These are phyloP conservation scores for Anarhynchus alexandrinus DNA, from an alignment of 2,113 vertebrate species.

Conservation along the genomic window DNA sequence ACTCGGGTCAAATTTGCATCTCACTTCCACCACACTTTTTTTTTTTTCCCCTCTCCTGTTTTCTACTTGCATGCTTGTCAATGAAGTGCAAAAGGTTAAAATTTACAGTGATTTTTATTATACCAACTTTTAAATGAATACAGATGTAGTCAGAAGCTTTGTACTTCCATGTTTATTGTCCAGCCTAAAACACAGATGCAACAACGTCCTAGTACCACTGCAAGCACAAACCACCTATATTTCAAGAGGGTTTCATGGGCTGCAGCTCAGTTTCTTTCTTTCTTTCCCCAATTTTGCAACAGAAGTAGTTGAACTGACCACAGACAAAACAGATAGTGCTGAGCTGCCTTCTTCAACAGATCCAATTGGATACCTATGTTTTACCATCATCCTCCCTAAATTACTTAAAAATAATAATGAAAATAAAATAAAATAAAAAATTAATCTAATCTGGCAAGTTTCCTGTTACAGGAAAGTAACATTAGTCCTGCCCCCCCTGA, in stretches of 20 bases:
- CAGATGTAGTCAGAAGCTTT: background rate
- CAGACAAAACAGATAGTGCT: background rate
- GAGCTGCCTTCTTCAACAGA: background rate
- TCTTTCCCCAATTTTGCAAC: background rate
- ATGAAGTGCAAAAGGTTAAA: background rate
- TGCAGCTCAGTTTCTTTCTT: background rate
- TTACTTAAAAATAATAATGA: background rate
- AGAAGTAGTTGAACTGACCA: background rate
- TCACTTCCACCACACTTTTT: background rate
- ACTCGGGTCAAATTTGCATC: slow-evolving; percentile 9
- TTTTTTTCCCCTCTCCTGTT: background rate
- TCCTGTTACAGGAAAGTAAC: background rate
- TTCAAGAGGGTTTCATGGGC: background rate
- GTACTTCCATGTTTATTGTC: background rate
- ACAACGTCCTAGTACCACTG: background rate
- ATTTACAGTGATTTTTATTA: slow-evolving; percentile 10
- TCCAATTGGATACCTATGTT: fast-evolving
- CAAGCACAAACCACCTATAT: background rate
- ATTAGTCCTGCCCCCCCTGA: background rate
- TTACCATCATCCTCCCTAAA: background rate
- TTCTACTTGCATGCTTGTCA: background rate
- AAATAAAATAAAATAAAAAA: background rate
- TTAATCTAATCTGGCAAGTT: background rate
- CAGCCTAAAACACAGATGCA: background rate
- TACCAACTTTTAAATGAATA: background rate